A percentile compares a stretch with the other conserved stretches of the same genome.
These are phyloP conservation scores for Thermophis baileyi DNA, from an alignment of 2,113 vertebrate species.

Conservation along the genomic window DNA sequence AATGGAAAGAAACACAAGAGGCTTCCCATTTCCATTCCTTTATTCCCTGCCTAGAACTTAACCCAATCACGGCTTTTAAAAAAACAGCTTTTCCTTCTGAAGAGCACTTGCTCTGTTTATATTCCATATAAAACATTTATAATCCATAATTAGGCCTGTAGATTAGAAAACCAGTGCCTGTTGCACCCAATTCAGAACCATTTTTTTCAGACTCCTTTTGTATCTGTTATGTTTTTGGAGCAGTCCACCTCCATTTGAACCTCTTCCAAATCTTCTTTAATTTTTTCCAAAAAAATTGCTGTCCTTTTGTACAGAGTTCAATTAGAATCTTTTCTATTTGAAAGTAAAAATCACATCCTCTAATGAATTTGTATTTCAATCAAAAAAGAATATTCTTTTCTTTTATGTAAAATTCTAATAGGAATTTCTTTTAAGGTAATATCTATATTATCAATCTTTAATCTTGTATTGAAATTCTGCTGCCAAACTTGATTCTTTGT, in stretches of 20 bases:
- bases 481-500: too few species aligned
- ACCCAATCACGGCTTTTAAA: not conserved
- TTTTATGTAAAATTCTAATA: too few species aligned
- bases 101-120: not conserved
- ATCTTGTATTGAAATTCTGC: too few species aligned
- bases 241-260: not conserved
- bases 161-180: not conserved
- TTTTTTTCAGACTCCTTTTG: not conserved
- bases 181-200: not conserved
- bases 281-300: too few species aligned
- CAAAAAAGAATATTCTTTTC: too few species aligned
- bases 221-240: not conserved
- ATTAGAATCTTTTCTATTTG: too few species aligned
- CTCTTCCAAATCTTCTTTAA: too few species aligned
- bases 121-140: not conserved
- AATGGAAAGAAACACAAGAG: not conserved
- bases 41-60: not conserved
- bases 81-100: not conserved
- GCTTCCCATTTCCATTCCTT: not conserved
- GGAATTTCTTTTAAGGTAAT: too few species aligned
- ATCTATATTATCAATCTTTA: too few species aligned
- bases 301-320: too few species aligned
- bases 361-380: too few species aligned
- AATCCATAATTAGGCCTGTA: not conserved
- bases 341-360: too few species aligned